These are phyloP conservation scores for Harpalus rufipes DNA, from an alignment of 2,888 invertebrate genomes.

Conservation along the genomic window DNA sequence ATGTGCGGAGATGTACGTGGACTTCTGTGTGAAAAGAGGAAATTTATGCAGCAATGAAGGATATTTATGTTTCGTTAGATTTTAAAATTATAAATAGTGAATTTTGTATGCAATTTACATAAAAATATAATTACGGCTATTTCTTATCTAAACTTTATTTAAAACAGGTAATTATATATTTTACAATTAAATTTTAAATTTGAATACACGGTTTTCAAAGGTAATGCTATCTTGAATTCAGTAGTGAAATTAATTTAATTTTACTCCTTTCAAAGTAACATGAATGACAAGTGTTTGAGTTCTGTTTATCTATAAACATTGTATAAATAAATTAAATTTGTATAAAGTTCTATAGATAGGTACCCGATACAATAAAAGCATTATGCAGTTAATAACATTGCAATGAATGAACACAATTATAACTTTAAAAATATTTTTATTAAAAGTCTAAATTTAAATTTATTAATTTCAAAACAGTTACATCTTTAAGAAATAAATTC, in stretches of 20 bases:
- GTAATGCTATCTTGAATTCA: conserved; percentile 2
- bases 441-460: neutral
- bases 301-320: conserved; percentile 1
- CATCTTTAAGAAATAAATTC: neutral
- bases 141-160: conserved; percentile 26
- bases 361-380: neutral
- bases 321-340: neutral
- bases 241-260: conserved; percentile 4
- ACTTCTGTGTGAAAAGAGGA: conserved; percentile 44
- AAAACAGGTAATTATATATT: conserved; percentile 17
- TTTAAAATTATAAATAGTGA: conserved; percentile 7
- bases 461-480: conserved; percentile 1
- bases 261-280: neutral
- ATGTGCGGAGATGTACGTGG: conserved; percentile 20
- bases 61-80: conserved; percentile 29
- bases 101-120: conserved; percentile 28
- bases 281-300: neutral
- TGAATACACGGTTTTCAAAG: conserved; percentile 5
- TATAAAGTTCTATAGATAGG: neutral
- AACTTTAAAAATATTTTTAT: neutral
- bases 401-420: neutral
- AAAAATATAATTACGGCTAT: conserved; percentile 39
- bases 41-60: conserved; percentile 33
- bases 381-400: neutral
- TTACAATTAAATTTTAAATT: conserved; percentile 11